These are phyloP conservation scores for Ophioninae sp. DNA, from an alignment of 2,888 invertebrate genomes.

Conservation along the genomic window DNA sequence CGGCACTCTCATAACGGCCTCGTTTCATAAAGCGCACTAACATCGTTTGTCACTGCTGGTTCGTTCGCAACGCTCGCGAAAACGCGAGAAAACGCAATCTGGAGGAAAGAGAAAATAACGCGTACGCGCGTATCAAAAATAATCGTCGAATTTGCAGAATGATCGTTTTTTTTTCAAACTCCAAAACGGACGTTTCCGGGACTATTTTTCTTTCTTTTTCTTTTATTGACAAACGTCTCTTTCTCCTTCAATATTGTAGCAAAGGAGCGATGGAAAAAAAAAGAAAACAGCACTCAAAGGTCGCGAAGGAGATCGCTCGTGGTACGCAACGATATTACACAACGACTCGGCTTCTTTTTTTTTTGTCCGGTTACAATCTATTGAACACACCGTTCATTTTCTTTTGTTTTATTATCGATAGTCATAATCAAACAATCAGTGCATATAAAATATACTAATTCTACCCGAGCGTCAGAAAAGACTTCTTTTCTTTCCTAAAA, in stretches of 20 bases:
- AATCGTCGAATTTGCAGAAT: constrained; percentile 50
- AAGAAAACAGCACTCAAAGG: background rate
- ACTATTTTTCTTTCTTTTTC: background rate
- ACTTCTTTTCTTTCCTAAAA: constrained; percentile 73
- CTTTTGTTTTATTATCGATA: constrained; percentile 70
- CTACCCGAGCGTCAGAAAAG: constrained; percentile 81
- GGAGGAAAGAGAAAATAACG: constrained; percentile 3
- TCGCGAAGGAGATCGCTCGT: constrained; percentile 31
- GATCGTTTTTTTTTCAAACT: background rate
- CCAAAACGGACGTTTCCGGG: too few species aligned
- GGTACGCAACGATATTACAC: constrained; percentile 36
- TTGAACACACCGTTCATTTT: constrained; percentile 79
- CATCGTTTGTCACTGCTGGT: background rate
- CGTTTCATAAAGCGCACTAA: background rate
- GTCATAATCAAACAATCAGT: constrained; percentile 81
- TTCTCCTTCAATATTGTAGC: background rate
- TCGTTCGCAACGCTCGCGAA: constrained; percentile 50
- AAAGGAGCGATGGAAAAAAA: background rate
- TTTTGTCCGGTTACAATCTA: constrained; percentile 75
- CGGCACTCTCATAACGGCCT: background rate
- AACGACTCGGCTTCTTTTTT: background rate
- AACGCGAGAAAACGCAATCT: constrained; percentile 10
- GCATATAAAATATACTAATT: constrained; percentile 81
- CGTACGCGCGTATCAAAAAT: constrained; percentile 35
- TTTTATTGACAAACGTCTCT: background rate